Evolutionary conservation across 2,113 vertebrate genomes (phyloP), one percentile per base, ranked within the genome.

Genomic region (Gymnorhina tibicen): DNA sequence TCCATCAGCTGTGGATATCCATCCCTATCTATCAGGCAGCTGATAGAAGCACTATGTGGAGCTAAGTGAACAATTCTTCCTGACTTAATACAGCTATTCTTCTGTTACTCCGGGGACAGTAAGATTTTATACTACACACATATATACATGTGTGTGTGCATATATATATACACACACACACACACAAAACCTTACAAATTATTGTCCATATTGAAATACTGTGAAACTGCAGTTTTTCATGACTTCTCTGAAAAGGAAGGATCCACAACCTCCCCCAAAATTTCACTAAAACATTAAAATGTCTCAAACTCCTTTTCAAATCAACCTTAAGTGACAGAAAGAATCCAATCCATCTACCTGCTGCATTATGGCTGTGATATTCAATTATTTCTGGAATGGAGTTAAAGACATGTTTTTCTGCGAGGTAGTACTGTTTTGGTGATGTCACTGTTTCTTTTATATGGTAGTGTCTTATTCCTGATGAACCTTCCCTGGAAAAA

Each of bases 321-420:
- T 70, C 68, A 80, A 37, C 12, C 7, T 16, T 55, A 50, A 87
- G 22, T 17, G 39, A 87, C 30, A 87, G 56, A 58, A 84, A 67
- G 66, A 58, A 46, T 44, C 32, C 50, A 70, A 5, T 52, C n/a
- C 16, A 59, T 55, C 76, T 97, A 99, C 99, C 99, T 97, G 99
- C 99, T 53, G 99, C 99, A 1, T 99, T 99, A 97, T 99, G 99
- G 91, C 98, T 99, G 95, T 99, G 99, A 96, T 99, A 99, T 14
- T 99, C 98, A 73, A 99, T 99, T 64, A 99, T 98, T 39, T 99
- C 99, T 28, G 99, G 98, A 92, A 99, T 99, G 64, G 98, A 98
- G 94, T 37, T 91, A 93, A 99, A 99, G 30, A 98, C 85, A 81
- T 99, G 98, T 85, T 99, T 99, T 96, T 99, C 99, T 12, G 99